Evolutionary conservation across 2,113 vertebrate species (phyloP).

Genomic region (Corvus hawaiiensis): DNA sequence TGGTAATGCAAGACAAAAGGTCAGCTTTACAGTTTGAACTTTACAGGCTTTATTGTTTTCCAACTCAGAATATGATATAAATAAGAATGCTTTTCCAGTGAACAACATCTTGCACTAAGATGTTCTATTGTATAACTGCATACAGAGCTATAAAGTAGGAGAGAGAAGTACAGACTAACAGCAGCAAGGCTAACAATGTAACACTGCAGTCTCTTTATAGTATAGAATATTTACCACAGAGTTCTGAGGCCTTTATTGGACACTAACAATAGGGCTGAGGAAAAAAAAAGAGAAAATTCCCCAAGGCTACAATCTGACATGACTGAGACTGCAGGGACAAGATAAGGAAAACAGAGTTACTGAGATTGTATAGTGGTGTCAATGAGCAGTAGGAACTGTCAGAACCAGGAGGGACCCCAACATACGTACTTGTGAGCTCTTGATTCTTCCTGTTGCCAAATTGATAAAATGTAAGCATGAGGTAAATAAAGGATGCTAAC

Average conservation of each 20-base stretch:
- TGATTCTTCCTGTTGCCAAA: neutral
- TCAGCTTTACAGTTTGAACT: neutral
- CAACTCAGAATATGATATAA: neutral
- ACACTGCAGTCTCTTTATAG: neutral
- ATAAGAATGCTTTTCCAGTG: neutral
- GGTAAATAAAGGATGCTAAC: neutral
- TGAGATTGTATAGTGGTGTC: neutral
- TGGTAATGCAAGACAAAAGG: neutral
- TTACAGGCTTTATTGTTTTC: neutral
- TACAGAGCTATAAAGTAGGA: neutral
- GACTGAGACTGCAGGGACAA: neutral
- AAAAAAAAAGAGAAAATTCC: neutral
- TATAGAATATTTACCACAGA: neutral
- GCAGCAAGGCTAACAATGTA: neutral
- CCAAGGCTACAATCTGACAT: neutral
- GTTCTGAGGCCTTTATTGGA: neutral
- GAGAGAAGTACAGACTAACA: neutral
- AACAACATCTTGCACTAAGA: slow-evolving; percentile 20
- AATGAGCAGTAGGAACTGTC: neutral
- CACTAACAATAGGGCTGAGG: neutral
- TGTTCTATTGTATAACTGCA: neutral
- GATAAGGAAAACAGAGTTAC: neutral
- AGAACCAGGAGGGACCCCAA: neutral
- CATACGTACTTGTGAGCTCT: neutral
- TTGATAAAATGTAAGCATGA: neutral